Evolutionary conservation across 2,797 vertebrate species (phyloP), one percentile per base, ranked within the genome.

Genomic region (Echeneis naucrates): DNA sequence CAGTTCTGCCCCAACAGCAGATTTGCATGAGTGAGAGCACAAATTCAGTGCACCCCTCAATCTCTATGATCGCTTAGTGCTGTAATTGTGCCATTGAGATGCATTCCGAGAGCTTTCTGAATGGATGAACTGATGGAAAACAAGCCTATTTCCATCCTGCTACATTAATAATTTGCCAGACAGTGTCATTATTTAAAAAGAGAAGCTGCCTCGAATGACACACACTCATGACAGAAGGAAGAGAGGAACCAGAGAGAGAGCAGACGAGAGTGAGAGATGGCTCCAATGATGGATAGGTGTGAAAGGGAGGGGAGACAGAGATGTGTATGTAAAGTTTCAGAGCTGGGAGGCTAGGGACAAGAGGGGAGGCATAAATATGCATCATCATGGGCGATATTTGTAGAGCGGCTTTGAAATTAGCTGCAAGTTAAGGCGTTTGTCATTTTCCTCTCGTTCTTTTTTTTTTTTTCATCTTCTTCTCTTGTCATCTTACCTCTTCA

Each of bases 301-400:
- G 60, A 76, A 45, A 16, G 51, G 60, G 55, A 60, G 24, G 50
- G 26, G 50, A 33, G 66, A 0, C 2, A 62, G 40, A 57, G 21
- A 78, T 63, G 48, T 50, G 42, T 47, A 17, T 50, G 58, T 57
- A 26, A 38, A 79, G 72, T 33, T 64, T 48, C 73, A 72, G 42
- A 68, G 59, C 19, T 40, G 53, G 40, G 54, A 72, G 67, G 64
- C 21, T 23, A 10, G 58, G 67, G 57, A 61, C 48, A 24, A 55
- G 64, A 75, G 66, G 52, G n/a, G 51, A 54, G 73, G 47, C 76
- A 87, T 85, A 83, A 81, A 88, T 84, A 91, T 89, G 76, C 75
- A 87, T 84, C 30, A 63, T 78, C 66, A 52, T 51, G 77, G 81
- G 68, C 78, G 68, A 42, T 83, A 83, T 89, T 87, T 89, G 79